Base-by-base conservation (phyloP, 2,888 invertebrate species). In the Pheosia tremula region DNA sequence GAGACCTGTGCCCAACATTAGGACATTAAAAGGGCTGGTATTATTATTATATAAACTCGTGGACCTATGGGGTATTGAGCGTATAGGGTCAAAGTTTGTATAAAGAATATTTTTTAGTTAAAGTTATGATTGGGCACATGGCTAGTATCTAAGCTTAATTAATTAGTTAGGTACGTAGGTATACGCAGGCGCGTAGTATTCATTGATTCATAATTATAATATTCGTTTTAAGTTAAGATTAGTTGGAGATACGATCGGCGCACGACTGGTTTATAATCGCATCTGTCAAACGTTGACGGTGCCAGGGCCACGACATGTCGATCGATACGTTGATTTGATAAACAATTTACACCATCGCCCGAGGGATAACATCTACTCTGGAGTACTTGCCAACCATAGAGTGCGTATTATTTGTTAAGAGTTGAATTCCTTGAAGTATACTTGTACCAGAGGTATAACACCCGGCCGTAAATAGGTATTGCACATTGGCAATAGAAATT, bases 271-370 rank as follows among this genome's bases (percentile, higher is more conserved):
- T 68, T 66, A 77, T 72, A 78, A 81, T 77, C 68, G 67, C 70
- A 77, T 77, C 82, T 84, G 82, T 85, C 84, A 86, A 80, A 80
- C 73, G 74, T 70, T 73, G 67, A 71, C 68, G 63, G 62, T 59
- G 68, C 74, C 86, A 86, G 64, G 86, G 85, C 65, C 86, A 70
- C 62, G 62, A 57, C 61, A 63, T 64, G 50, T 60, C 64, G 74
- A 71, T 60, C 64, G 74, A 71, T 67, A 62, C 50, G 60, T 72
- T 69, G 57, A 55, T 66, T 58, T 63, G 73, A 74, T 74, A 67
- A 74, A 62, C 47, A 43, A 39, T 61, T 66, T 66, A 63, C 63
- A 60, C 64, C 62, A 73, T 66, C 62, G 62, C 56, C 56, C 61
- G 50, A 38, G 64, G 71, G 71, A 75, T 78, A 69, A 66, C 62